Evolutionary conservation across 2,113 vertebrate genomes (phyloP).

Genomic region (Brachyhypopomus occidentalis): DNA sequence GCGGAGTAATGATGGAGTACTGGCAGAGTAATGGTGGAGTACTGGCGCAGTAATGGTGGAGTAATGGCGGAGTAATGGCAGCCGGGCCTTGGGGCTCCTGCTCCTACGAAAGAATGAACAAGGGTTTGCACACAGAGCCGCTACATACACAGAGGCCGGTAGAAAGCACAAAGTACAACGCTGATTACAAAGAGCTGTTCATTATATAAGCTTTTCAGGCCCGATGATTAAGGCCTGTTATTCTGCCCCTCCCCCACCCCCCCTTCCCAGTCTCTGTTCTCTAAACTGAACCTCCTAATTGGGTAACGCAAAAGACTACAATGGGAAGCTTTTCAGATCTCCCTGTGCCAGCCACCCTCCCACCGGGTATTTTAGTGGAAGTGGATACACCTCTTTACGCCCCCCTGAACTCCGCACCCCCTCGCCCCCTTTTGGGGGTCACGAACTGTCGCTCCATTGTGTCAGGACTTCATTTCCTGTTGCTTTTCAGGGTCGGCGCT

Average conservation of each 20-base stretch:
- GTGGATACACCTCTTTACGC: slow-evolving; percentile 18
- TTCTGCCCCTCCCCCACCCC: slow-evolving; percentile 15
- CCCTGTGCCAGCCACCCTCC: slow-evolving; percentile 11
- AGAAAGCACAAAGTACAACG: background rate
- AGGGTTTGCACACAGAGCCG: slow-evolving; percentile 10
- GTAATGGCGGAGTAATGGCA: background rate
- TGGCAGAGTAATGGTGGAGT: background rate
- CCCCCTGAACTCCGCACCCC: background rate
- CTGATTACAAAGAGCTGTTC: slow-evolving; percentile 24
- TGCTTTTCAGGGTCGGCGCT: slow-evolving; percentile 52
- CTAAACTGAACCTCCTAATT: slow-evolving; percentile 46
- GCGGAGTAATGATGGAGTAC: background rate
- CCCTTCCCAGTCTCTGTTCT: slow-evolving; percentile 3
- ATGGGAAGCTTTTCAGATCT: slow-evolving; percentile 44
- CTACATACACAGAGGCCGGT: background rate
- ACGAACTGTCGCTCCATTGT: slow-evolving; percentile 47
- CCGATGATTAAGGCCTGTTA: slow-evolving; percentile 21
- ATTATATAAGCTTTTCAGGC: slow-evolving; percentile 21
- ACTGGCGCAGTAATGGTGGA: background rate
- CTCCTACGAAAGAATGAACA: background rate
- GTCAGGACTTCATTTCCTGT: slow-evolving; percentile 58
- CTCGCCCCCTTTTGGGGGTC: slow-evolving; percentile 24
- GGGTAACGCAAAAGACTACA: slow-evolving; percentile 34
- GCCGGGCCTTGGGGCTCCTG: background rate
- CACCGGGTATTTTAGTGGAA: slow-evolving; percentile 23